Base-by-base conservation (phyloP, 2,113 vertebrate genomes). In the Percopsis transmontana region DNA sequence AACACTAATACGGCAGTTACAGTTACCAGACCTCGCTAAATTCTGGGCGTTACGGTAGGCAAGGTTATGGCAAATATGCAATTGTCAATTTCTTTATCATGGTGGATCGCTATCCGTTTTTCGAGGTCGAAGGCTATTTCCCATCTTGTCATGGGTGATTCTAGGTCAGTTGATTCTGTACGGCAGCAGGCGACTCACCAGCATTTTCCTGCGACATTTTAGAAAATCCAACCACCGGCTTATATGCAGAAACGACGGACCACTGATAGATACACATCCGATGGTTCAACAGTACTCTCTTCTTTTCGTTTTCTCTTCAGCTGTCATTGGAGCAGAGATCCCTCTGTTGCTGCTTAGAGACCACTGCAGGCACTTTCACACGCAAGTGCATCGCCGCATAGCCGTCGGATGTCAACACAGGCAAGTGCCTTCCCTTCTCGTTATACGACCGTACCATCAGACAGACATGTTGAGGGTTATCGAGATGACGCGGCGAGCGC, bases 221-320 rank as follows among this genome's bases (percentile, higher is more conserved):
- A 15, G 5, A 15, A 80, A 90, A 89, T 88, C 83, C 83, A 90
- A 80, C 72, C 80, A 82, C 73, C 33, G 88, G 90, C 86, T 89
- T 76, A 77, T 48, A 54, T 11, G 11, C 68, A 63, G 19, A n/a
- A 42, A 40, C 68, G 13, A 70, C 18, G 66, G 74, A 72, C 80
- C 88, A 85, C 74, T 58, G 71, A 58, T 68, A 69, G 66, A 61
- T 47, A 65, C 0, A 48, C 66, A 76, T 44, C 65, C 65, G 68
- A 72, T 41, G 65, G 57, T 75, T 12, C 55, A 27, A 74, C 51
- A 62, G 16, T 40, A 33, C 62, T 13, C 16, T 42, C 15, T 14
- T 50, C 68, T 15, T 20, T 39, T 41, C 23, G 44, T 39, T 20
- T 62, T 64, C 38, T 60, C 38, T n/a, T 77, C 78, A 80, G 76